These are phyloP conservation scores for Steinernema khuongi DNA, from an alignment of 1,140 invertebrate genomes.

Conservation along the genomic window DNA sequence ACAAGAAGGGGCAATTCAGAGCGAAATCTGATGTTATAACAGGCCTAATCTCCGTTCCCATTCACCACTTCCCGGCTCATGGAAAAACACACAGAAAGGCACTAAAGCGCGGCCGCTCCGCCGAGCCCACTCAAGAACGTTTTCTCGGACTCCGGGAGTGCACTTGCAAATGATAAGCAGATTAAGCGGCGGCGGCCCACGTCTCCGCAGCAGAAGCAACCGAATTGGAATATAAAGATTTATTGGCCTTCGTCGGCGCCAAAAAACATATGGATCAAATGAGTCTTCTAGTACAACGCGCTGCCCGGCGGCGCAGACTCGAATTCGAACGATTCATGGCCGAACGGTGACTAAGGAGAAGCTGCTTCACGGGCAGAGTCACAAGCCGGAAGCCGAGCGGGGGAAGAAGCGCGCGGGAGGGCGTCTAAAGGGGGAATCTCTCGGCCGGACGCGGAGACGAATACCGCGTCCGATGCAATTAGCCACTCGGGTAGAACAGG, in stretches of 20 bases:
- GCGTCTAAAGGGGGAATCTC: not conserved
- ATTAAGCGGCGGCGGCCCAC: not conserved
- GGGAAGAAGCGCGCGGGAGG: not conserved
- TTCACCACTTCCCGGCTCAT: too few relatives aligned
- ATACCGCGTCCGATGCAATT: too few relatives aligned
- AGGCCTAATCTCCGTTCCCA: too few relatives aligned
- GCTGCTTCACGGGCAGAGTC: not conserved
- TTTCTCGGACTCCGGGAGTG: too few relatives aligned
- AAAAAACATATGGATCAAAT: constrained; percentile 17
- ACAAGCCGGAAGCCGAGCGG: not conserved
- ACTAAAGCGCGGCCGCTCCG: too few relatives aligned
- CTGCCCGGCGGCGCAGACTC: not conserved
- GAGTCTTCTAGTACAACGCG: constrained; percentile 1
- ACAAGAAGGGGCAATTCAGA: too few relatives aligned
- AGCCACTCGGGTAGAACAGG: too few relatives aligned
- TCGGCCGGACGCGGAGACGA: too few relatives aligned
- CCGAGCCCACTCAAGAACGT: too few relatives aligned
- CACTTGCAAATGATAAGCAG: not conserved
- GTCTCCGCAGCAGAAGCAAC: not conserved
- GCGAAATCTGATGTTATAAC: too few relatives aligned
- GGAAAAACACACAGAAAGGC: too few relatives aligned
- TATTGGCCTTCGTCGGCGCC: not conserved
- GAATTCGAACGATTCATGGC: not conserved
- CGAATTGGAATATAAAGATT: constrained; percentile 7
- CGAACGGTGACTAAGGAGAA: not conserved